Conservation (phyloP, 2,888 invertebrate genomes). For the Gortyna flavago region DNA sequence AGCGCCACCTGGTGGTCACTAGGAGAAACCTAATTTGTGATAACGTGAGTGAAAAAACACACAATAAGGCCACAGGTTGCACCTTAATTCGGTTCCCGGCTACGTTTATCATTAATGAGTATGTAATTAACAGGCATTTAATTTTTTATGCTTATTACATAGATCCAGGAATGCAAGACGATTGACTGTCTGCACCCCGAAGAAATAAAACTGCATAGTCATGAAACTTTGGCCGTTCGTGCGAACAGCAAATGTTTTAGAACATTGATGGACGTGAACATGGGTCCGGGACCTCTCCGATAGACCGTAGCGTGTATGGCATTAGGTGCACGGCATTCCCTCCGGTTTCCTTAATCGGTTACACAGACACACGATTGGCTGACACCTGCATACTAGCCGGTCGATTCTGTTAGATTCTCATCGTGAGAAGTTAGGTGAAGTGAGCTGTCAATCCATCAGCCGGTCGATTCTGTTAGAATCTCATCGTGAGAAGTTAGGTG, state of each 20-base stretch:
- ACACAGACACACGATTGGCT: background rate
- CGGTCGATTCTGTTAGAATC: too few species aligned
- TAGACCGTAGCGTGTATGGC: background rate
- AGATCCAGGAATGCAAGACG: background rate
- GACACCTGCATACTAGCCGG: too few species aligned
- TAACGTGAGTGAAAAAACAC: too few species aligned
- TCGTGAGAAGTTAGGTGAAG: too few species aligned
- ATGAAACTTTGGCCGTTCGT: background rate
- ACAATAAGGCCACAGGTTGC: too few species aligned
- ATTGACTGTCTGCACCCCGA: conserved; percentile 7
- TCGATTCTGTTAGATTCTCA: too few species aligned
- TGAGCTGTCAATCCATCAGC: too few species aligned
- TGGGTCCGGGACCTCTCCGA: too few species aligned
- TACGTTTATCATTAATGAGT: background rate
- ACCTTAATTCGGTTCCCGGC: background rate
- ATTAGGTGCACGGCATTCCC: background rate
- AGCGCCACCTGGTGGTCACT: too few species aligned
- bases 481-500: too few species aligned
- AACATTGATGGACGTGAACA: background rate
- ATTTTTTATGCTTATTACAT: conserved; percentile 8
- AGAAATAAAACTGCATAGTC: conserved; percentile 23
- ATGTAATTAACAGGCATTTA: conserved; percentile 14
- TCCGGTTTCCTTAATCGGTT: background rate
- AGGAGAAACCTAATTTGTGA: too few species aligned
- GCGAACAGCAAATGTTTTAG: background rate